Evolutionary conservation across 2,113 vertebrate species (phyloP), one percentile per base, ranked within the genome.

Genomic region (Alectura lathami): DNA sequence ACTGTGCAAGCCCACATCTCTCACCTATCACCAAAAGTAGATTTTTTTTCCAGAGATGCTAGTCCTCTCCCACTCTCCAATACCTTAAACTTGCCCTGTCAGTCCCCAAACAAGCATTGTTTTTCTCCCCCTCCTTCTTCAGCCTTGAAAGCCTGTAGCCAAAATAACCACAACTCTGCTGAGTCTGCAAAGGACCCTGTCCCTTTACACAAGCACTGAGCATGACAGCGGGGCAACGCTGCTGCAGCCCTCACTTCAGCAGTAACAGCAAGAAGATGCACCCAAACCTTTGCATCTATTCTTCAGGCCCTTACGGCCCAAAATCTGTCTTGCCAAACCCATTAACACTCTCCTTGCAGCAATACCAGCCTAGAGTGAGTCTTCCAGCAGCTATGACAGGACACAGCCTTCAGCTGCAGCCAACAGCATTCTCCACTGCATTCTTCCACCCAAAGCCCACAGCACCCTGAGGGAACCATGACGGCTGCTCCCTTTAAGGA

Each of bases 271-370:
- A 88, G 40, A 53, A 83, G 13, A 29, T 43, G 8, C 45, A 78
- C 1, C 64, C 73, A 69, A 81, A 70, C 16, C 54, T 36, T 0
- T 30, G 42, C 27, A 1, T 11, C 17, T 1, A 11, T 1, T 47
- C 67, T 50, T 54, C 66, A 74, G 26, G 21, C 27, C 63, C 38
- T 50, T 24, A 42, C 15, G 47, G 74, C 50, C 66, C 64, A 59
- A 21, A 15, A 17, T 8, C 29, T 13, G 29, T 9, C 62, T 22
- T 38, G 10, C 17, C 76, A 73, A 56, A 36, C 3, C 30, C 24
- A 40, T 7, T 23, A 51, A 59, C 32, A 17, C 32, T 15, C 38
- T 47, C n/a, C n/a, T 38, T 30, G 38, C 1, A 73, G 62, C 40
- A 68, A 36, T 54, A 13, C 43, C 53, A 82, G 64, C 17, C 43